Conservation (phyloP, 2,797 vertebrate species). For the Danionella dracula region DNA sequence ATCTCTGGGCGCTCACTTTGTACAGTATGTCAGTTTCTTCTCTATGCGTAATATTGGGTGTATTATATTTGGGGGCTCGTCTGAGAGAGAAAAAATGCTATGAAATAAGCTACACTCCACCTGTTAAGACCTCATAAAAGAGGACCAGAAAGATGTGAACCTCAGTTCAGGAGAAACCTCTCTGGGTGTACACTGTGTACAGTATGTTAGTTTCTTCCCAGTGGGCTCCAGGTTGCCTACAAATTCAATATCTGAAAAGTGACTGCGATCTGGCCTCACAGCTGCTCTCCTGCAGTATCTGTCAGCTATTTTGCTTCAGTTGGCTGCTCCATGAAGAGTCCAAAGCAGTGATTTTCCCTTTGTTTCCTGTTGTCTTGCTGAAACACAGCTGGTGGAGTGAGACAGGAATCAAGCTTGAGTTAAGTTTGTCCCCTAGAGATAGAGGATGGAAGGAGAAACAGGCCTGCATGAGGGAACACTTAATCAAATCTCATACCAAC, state of each 20-base stretch:
- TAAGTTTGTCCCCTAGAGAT: conserved; percentile 1
- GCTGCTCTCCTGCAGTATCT: conserved; percentile 27
- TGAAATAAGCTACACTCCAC: too few species aligned
- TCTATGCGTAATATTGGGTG: too few species aligned
- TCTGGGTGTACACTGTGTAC: not conserved
- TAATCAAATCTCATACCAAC: too few species aligned
- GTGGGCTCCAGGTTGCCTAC: conserved; percentile 24
- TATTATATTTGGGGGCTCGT: too few species aligned
- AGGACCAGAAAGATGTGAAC: too few species aligned
- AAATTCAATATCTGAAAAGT: conserved; percentile 41
- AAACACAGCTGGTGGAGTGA: conserved; percentile 14
- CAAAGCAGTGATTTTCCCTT: conserved; percentile 1
- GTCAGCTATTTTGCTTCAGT: conserved; percentile 37
- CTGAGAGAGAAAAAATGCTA: too few species aligned
- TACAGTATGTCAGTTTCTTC: conserved; percentile 20
- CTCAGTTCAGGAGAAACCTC: too few species aligned
- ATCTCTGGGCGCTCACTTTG: not conserved
- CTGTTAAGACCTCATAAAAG: too few species aligned
- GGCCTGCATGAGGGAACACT: not conserved
- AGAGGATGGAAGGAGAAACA: conserved; percentile 11
- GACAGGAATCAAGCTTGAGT: conserved; percentile 17
- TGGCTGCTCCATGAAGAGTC: conserved; percentile 19
- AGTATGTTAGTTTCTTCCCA: conserved; percentile 15
- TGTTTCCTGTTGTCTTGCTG: not conserved
- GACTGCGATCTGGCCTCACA: conserved; percentile 30